A percentile compares a stretch with the other conserved stretches of the same genome.
Evolutionary conservation across 2,113 vertebrate genomes (phyloP).

Genomic region (Leptosomus discolor): DNA sequence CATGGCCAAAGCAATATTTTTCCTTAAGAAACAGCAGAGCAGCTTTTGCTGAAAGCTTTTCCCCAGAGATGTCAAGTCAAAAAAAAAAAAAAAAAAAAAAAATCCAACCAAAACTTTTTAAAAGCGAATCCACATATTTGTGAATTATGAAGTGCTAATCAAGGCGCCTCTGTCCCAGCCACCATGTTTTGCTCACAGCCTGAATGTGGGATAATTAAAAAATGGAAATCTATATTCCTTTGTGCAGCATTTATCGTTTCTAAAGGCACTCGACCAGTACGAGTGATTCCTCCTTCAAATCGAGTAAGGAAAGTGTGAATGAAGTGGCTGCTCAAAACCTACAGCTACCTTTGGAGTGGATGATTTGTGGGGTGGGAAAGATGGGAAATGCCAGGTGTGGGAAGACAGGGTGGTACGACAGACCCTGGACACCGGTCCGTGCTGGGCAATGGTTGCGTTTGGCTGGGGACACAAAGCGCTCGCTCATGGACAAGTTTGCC

Average conservation of each 20-base stretch:
- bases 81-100: background rate
- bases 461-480: background rate
- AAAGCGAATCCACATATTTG: background rate
- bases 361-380: fast-evolving
- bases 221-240: background rate
- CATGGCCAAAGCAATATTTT: background rate
- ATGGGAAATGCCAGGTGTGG: fast-evolving
- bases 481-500: fast-evolving
- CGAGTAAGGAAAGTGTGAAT: background rate
- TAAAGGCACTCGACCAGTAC: background rate
- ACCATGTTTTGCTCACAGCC: background rate
- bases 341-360: fast-evolving
- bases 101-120: background rate
- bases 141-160: background rate
- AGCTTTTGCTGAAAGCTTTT: background rate
- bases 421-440: fast-evolving
- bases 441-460: background rate
- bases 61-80: background rate
- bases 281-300: background rate
- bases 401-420: background rate
- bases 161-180: fast-evolving
- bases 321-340: background rate
- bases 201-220: background rate
- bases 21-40: background rate
- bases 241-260: background rate